These are phyloP conservation scores for Polyodon spathula DNA, from an alignment of 2,113 vertebrate species.

Conservation along the genomic window DNA sequence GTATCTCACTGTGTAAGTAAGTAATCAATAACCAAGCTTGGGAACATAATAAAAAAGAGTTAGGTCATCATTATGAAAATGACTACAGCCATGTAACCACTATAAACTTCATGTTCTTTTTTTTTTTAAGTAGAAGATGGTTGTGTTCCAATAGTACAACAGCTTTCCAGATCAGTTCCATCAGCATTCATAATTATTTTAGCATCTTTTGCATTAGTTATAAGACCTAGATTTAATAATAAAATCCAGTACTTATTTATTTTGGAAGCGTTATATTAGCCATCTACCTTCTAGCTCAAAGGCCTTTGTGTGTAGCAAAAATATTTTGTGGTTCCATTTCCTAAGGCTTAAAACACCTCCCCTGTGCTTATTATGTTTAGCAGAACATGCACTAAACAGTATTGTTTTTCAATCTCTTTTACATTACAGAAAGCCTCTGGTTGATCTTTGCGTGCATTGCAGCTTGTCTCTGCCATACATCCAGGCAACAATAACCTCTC, in stretches of 20 bases:
- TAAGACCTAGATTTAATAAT: neutral
- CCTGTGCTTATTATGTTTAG: conserved; percentile 17
- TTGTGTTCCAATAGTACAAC: too few relatives aligned
- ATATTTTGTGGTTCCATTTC: conserved; percentile 5
- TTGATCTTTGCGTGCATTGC: conserved; percentile 26
- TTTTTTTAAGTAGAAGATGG: too few relatives aligned
- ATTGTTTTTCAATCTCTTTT: conserved; percentile 37
- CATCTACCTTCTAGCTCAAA: neutral
- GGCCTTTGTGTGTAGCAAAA: neutral
- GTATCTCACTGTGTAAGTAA: neutral
- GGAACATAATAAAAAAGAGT: neutral
- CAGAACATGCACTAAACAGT: neutral
- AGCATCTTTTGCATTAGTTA: too few relatives aligned
- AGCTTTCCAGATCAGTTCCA: too few relatives aligned
- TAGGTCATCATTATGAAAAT: neutral
- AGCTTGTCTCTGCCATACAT: conserved; percentile 35
- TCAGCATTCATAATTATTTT: too few relatives aligned
- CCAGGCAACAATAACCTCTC: conserved; percentile 40
- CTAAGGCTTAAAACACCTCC: conserved; percentile 9
- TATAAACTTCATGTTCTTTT: too few relatives aligned
- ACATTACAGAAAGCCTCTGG: conserved; percentile 25
- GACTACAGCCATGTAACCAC: too few relatives aligned
- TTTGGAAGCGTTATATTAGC: neutral
- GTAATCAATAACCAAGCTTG: neutral
- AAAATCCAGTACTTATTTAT: too few relatives aligned